Conservation (phyloP, 2,113 vertebrate species). For the Chascanopsetta lugubris region DNA sequence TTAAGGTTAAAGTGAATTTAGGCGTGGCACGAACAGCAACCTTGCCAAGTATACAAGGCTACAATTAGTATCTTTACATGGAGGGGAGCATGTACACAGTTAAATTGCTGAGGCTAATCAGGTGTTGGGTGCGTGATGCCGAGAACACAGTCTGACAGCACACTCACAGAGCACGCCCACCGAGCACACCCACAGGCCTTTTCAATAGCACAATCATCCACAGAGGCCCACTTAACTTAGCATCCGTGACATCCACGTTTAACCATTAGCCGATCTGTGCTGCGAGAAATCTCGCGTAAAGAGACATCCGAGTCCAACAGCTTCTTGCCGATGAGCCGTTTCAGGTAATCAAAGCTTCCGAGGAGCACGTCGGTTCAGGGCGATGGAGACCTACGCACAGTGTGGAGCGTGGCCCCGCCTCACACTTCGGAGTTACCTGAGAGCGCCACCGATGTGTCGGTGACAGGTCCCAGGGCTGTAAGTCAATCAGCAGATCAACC, state of each 20-base stretch:
- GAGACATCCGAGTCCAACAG: conserved; percentile 35
- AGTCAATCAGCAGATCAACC: conserved; percentile 58
- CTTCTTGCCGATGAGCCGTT: conserved; percentile 47
- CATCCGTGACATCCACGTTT: conserved; percentile 46
- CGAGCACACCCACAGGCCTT: conserved; percentile 14
- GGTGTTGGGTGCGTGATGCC: neutral
- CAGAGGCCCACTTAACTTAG: conserved; percentile 6
- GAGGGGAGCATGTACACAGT: conserved; percentile 2
- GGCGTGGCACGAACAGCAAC: neutral
- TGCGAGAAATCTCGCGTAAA: conserved; percentile 27
- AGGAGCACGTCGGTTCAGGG: conserved; percentile 11
- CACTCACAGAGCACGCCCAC: too few species aligned
- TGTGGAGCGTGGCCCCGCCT: conserved; percentile 5
- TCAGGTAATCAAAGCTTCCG: conserved; percentile 45
- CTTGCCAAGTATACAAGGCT: neutral
- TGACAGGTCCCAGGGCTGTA: conserved; percentile 33
- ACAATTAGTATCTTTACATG: neutral
- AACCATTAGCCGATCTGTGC: conserved; percentile 43
- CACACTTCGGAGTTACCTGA: conserved; percentile 15
- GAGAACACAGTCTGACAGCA: conserved; percentile 4
- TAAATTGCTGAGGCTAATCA: conserved; percentile 14
- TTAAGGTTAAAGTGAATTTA: neutral
- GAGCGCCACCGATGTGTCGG: conserved; percentile 17
- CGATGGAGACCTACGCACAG: conserved; percentile 44
- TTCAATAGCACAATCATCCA: conserved; percentile 10